phyloP scores from a whole-genome alignment of 2,888 invertebrate species.

The Sussaba pulchella region DNA sequence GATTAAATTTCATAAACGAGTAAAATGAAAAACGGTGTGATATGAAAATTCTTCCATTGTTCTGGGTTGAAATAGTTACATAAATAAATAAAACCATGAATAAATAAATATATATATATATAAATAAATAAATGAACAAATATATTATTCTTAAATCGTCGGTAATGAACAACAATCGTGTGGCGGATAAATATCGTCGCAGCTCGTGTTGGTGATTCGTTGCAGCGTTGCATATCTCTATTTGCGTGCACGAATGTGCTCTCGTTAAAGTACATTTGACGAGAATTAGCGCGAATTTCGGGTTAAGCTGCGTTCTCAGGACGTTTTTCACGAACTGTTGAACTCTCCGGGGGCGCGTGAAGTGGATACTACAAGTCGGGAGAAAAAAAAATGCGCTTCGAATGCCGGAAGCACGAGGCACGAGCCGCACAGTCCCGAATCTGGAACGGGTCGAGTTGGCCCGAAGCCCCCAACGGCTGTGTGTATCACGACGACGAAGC shows the following conservation, averaged over 20 bases:
- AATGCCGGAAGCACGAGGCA: slow-evolving; percentile 2
- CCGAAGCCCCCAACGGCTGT: slow-evolving; percentile 24
- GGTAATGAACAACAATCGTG: slow-evolving; percentile 16
- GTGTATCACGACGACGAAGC: slow-evolving; percentile 2
- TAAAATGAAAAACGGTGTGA: slow-evolving; percentile 8
- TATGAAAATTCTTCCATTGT: not conserved
- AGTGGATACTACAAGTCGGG: not conserved
- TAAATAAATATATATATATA: too few species aligned
- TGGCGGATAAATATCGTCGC: not conserved
- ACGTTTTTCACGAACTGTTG: slow-evolving; percentile 39
- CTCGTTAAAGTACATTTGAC: not conserved
- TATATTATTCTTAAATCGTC: too few species aligned
- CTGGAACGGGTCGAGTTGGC: slow-evolving; percentile 54
- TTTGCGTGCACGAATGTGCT: not conserved
- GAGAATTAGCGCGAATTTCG: slow-evolving; percentile 42
- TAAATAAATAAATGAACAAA: not conserved
- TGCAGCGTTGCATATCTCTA: not conserved
- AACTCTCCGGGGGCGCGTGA: slow-evolving; percentile 2
- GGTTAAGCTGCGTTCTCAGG: slow-evolving; percentile 23
- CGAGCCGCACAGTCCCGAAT: slow-evolving; percentile 32
- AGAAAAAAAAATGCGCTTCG: slow-evolving; percentile 14
- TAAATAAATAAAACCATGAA: too few species aligned
- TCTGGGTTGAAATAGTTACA: slow-evolving; percentile 3
- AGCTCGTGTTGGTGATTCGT: not conserved
- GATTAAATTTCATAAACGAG: slow-evolving; percentile 11